A percentile compares a stretch with the other conserved stretches of the same genome.
Conservation (phyloP, 2,888 invertebrate species). For the Sinopyrophorus schimmeli region DNA sequence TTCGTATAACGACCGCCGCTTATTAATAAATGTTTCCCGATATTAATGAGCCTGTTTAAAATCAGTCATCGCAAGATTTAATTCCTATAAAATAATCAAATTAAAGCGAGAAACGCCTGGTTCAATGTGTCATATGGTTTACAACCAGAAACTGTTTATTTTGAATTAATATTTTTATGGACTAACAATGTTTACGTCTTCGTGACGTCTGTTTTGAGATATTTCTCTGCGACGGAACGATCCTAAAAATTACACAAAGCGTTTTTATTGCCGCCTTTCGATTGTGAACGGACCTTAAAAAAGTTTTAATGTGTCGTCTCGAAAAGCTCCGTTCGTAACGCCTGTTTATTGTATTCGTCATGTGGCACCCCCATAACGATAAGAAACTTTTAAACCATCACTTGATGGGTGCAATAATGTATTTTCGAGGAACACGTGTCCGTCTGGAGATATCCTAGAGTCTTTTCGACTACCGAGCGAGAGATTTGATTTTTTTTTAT, state of each 20-base stretch:
- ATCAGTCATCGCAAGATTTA: slow-evolving; percentile 38
- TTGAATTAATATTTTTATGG: slow-evolving; percentile 41
- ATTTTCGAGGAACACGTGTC: slow-evolving; percentile 32
- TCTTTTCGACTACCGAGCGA: slow-evolving; percentile 36
- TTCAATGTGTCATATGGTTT: slow-evolving; percentile 38
- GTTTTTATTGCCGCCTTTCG: too few species aligned
- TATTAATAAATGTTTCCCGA: slow-evolving; percentile 15
- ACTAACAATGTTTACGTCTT: slow-evolving; percentile 33
- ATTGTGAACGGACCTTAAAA: too few species aligned
- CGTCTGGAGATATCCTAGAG: slow-evolving; percentile 27
- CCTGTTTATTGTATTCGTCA: slow-evolving; percentile 49
- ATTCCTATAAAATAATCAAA: slow-evolving; percentile 37
- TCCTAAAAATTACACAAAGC: too few species aligned
- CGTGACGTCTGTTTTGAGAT: slow-evolving; percentile 33
- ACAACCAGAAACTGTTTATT: slow-evolving; percentile 35
- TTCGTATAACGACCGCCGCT: too few species aligned
- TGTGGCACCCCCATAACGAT: slow-evolving; percentile 48
- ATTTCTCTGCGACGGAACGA: slow-evolving; percentile 14
- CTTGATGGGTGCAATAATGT: slow-evolving; percentile 41
- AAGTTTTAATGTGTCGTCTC: too few species aligned
- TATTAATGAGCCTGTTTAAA: slow-evolving; percentile 31
- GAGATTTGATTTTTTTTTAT: slow-evolving; percentile 28
- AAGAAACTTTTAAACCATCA: slow-evolving; percentile 45
- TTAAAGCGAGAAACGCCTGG: slow-evolving; percentile 26
- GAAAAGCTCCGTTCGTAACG: too few species aligned